These are phyloP conservation scores for Australoheros scitulus DNA, from an alignment of 2,113 vertebrate genomes.

Conservation along the genomic window DNA sequence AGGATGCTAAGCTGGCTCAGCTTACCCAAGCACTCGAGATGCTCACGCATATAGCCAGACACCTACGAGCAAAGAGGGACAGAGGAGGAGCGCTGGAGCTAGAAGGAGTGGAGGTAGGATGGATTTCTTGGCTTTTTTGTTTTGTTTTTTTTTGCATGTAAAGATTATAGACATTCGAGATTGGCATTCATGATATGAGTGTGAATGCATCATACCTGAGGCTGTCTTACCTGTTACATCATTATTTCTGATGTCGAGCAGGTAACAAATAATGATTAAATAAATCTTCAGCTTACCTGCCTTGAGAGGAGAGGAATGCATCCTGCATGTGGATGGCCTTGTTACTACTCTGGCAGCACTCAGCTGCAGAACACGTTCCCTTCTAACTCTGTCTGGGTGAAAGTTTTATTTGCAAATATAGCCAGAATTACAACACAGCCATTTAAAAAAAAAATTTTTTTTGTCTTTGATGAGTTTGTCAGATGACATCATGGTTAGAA, in stretches of 20 bases:
- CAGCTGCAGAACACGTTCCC: not conserved
- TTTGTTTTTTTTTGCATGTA: not conserved
- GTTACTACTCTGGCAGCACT: fast-evolving
- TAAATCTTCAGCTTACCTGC: not conserved
- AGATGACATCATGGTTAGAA: not conserved
- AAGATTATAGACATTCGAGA: not conserved
- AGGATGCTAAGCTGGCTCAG: conserved; percentile 69
- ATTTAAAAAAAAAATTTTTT: not conserved
- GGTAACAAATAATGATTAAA: not conserved
- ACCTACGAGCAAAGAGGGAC: conserved; percentile 83
- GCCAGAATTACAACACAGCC: too few relatives aligned
- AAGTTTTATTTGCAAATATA: not conserved
- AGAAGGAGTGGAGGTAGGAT: conserved; percentile 86
- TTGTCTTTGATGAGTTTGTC: not conserved
- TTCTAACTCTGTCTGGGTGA: not conserved
- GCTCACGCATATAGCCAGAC: conserved; percentile 85
- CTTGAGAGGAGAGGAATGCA: fast-evolving
- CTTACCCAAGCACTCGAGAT: conserved; percentile 83
- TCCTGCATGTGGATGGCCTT: not conserved
- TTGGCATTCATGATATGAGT: not conserved
- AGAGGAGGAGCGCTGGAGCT: conserved; percentile 89
- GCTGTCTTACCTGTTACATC: not conserved
- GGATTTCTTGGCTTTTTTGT: too few relatives aligned
- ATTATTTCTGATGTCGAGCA: too few relatives aligned
- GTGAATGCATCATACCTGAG: not conserved